Conservation (phyloP, 2,888 invertebrate genomes). For the Glyphotaelius pellucidus region DNA sequence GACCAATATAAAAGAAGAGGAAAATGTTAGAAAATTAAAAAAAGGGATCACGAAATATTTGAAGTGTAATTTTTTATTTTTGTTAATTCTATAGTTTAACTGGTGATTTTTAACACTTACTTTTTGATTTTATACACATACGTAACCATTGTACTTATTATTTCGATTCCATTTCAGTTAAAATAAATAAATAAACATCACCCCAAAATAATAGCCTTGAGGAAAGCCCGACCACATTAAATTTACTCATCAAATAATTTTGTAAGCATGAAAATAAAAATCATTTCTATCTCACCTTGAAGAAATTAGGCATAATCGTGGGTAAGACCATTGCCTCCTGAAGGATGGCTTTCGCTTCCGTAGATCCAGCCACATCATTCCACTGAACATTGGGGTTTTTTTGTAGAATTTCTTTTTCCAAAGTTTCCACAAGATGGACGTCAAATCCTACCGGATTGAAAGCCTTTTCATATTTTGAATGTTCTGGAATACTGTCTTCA, state of each 20-base stretch:
- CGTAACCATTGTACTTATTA: no score
- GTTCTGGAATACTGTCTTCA: constrained; percentile 69
- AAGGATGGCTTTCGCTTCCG: constrained; percentile 85
- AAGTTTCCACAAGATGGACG: constrained; percentile 86
- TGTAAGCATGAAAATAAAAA: neutral
- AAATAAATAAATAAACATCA: no score
- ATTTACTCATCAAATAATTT: neutral
- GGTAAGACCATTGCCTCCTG: constrained; percentile 94
- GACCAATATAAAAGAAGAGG: no score
- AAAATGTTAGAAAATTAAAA: no score
- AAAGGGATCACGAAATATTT: no score
- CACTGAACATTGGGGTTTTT: constrained; percentile 90
- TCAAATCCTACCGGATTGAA: constrained; percentile 86
- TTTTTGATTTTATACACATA: no score
- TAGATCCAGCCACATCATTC: constrained; percentile 86
- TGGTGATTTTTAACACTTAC: no score
- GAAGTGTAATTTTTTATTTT: no score
- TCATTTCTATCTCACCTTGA: constrained; percentile 76
- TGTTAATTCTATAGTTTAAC: no score
- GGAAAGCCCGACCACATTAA: neutral
- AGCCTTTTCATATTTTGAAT: constrained; percentile 68
- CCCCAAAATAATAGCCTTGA: no score
- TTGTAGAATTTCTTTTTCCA: constrained; percentile 91
- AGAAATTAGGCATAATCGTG: constrained; percentile 92
- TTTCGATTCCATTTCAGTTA: no score